These are phyloP conservation scores for Nysson spinosus DNA, from an alignment of 2,888 invertebrate genomes.

Conservation along the genomic window DNA sequence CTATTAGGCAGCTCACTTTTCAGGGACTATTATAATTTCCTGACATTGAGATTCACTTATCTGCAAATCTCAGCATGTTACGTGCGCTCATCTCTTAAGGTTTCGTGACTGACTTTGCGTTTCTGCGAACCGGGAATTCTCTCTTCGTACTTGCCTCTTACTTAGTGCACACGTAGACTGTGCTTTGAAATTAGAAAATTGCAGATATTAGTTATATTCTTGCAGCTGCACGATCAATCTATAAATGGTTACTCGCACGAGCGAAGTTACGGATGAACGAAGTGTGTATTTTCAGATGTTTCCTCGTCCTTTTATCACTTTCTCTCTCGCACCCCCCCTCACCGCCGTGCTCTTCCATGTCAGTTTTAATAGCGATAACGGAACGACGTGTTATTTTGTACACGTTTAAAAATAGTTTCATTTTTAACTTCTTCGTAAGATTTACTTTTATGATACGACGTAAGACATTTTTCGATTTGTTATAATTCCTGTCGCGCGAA, in stretches of 20 bases:
- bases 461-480: no score
- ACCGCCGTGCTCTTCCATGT: not conserved
- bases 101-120: constrained; percentile 54
- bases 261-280: constrained; percentile 5
- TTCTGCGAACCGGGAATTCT: constrained; percentile 41
- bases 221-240: constrained; percentile 29
- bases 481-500: no score
- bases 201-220: constrained; percentile 45
- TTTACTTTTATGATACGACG: no score
- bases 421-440: no score
- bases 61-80: constrained; percentile 39
- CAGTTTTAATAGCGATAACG: constrained; percentile 44
- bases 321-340: constrained; percentile 6
- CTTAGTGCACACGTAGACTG: constrained; percentile 18
- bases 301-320: constrained; percentile 22
- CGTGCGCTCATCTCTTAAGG: constrained; percentile 34
- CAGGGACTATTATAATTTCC: constrained; percentile 12
- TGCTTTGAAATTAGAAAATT: constrained; percentile 49
- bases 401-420: constrained; percentile 7
- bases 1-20: not conserved
- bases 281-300: constrained; percentile 33
- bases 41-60: constrained; percentile 40
- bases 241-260: constrained; percentile 15
- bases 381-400: constrained; percentile 8
- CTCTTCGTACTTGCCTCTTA: constrained; percentile 27